These are phyloP conservation scores for Anomalospiza imberbis DNA, from an alignment of 2,797 vertebrate genomes.

Conservation along the genomic window DNA sequence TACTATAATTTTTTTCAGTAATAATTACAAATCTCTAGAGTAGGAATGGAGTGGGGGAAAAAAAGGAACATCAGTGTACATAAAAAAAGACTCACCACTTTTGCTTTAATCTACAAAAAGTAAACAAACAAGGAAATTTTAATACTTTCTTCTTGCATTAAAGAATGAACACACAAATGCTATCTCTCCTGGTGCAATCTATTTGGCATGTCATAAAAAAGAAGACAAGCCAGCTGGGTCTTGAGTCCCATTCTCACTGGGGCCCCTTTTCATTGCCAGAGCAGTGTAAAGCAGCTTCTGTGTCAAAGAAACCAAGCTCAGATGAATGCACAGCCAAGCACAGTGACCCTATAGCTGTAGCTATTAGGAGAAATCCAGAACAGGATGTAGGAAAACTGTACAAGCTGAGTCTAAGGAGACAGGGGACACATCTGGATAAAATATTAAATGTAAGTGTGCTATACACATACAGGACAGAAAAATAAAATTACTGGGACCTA, in stretches of 20 bases:
- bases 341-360: not conserved
- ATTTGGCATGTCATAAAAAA: not conserved
- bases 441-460: constrained; percentile 27
- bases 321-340: not conserved
- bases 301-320: not conserved
- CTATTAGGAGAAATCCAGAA: constrained; percentile 53
- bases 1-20: not conserved
- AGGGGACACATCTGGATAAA: constrained; percentile 31
- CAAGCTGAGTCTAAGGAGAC: constrained; percentile 23
- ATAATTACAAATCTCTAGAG: not conserved
- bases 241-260: not conserved
- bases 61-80: not conserved
- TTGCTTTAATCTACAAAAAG: not conserved
- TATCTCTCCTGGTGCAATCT: not conserved
- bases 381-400: constrained; percentile 37
- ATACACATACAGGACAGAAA: not conserved
- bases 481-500: constrained; percentile 18
- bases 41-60: accelerated
- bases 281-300: not conserved
- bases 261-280: constrained; percentile 2
- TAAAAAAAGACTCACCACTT: not conserved
- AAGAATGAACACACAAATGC: not conserved
- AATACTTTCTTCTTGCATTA: not conserved
- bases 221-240: constrained; percentile 10
- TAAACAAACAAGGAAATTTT: not conserved